Evolutionary conservation across 2,113 vertebrate species (phyloP).

Genomic region (Hymenochirus boettgeri): DNA sequence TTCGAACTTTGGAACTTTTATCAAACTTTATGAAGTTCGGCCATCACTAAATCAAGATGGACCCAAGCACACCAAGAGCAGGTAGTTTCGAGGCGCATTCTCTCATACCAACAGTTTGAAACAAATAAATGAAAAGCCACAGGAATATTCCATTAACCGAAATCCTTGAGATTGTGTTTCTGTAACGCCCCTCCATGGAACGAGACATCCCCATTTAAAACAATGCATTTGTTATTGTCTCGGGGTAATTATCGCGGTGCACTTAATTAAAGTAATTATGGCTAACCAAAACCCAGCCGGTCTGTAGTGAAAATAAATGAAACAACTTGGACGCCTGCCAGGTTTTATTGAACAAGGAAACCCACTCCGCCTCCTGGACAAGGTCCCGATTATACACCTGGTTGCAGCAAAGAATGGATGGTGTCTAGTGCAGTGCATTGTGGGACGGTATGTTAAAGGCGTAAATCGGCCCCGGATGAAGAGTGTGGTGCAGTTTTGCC

Average conservation of each 20-base stretch:
- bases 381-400: not conserved
- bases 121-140: not conserved
- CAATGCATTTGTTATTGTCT: constrained; percentile 2
- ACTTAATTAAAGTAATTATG: constrained; percentile 17
- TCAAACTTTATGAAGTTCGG: no score
- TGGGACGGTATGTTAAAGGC: no score
- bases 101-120: not conserved
- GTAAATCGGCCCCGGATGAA: no score
- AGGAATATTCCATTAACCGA: not conserved
- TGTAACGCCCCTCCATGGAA: not conserved
- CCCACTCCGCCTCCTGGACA: constrained; percentile 1
- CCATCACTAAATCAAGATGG: no score
- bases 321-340: constrained; percentile 3
- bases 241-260: constrained; percentile 1
- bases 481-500: no score
- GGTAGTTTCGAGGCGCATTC: not conserved
- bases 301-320: not conserved
- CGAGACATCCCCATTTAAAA: not conserved
- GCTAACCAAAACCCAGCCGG: not conserved
- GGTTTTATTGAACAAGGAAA: not conserved
- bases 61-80: no score
- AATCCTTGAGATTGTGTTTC: not conserved
- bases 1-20: no score
- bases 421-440: not conserved
- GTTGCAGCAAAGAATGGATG: not conserved